These are phyloP conservation scores for Cantharis flavilabris DNA, from an alignment of 2,888 invertebrate genomes.

Conservation along the genomic window DNA sequence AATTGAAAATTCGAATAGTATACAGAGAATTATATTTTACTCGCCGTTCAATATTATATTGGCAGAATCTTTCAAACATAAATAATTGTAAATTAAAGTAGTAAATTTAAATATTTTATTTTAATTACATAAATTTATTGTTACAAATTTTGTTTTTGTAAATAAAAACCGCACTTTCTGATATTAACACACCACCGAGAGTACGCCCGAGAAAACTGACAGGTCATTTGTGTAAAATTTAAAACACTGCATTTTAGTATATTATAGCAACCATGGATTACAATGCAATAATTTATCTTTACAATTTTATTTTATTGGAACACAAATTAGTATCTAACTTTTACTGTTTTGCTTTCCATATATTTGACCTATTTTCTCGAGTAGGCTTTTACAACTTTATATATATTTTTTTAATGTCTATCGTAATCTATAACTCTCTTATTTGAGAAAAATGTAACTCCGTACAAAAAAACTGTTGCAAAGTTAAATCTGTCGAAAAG, in stretches of 20 bases:
- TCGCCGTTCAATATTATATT: no score
- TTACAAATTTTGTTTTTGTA: no score
- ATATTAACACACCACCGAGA: no score
- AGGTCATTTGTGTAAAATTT: no score
- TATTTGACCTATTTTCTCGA: not conserved
- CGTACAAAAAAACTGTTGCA: not conserved
- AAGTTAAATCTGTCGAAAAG: slow-evolving; percentile 2
- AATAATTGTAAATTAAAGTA: no score
- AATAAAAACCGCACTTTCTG: no score
- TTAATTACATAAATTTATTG: no score
- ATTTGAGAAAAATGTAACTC: not conserved
- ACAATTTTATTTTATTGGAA: not conserved
- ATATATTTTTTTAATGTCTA: not conserved
- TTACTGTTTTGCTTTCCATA: not conserved
- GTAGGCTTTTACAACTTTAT: not conserved
- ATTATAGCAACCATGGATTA: not conserved
- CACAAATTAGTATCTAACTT: not conserved
- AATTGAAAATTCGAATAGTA: no score
- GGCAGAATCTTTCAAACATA: no score
- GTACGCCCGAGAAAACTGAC: no score
- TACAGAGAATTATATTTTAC: no score
- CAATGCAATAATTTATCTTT: not conserved
- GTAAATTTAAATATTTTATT: no score
- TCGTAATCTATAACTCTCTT: not conserved
- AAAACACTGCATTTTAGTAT: not conserved